Percentiles rank a stretch among this genome's conserved stretches.
phyloP scores from a whole-genome alignment of 2,888 invertebrate genomes.

The Apamea monoglypha region DNA sequence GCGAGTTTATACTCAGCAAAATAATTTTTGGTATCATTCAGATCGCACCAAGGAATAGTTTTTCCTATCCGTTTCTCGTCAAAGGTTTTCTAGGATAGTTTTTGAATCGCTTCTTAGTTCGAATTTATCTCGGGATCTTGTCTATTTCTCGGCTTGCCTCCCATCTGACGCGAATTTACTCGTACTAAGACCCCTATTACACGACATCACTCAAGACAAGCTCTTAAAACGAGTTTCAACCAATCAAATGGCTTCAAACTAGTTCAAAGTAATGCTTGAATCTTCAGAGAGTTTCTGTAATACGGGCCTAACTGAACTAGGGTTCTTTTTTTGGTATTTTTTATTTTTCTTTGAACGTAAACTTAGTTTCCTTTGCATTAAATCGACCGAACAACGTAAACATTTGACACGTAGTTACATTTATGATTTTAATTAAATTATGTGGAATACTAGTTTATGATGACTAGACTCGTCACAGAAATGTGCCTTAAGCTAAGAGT shows the following conservation, averaged over 20 bases:
- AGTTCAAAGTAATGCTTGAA: neutral
- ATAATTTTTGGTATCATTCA: neutral
- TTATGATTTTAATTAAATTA: conserved; percentile 65
- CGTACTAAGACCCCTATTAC: neutral
- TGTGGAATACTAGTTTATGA: conserved; percentile 68
- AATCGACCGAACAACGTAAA: conserved; percentile 68
- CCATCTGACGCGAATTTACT: neutral
- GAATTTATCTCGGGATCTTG: neutral
- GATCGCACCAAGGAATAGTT: neutral
- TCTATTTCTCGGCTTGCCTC: neutral
- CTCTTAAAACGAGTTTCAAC: neutral
- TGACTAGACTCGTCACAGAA: conserved; percentile 87
- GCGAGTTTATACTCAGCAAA: neutral
- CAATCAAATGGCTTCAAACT: neutral
- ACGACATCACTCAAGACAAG: neutral
- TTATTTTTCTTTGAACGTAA: conserved; percentile 5
- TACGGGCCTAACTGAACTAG: too few relatives aligned
- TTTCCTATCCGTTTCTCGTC: neutral
- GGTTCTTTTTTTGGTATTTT: conserved; percentile 6
- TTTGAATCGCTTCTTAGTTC: neutral
- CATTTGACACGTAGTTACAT: conserved; percentile 73
- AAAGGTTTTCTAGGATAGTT: neutral
- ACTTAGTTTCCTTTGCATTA: conserved; percentile 45
- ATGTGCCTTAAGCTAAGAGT: conserved; percentile 80
- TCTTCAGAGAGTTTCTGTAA: neutral